Evolutionary conservation across 2,113 vertebrate genomes (phyloP).

Genomic region (Nannospalax galili): DNA sequence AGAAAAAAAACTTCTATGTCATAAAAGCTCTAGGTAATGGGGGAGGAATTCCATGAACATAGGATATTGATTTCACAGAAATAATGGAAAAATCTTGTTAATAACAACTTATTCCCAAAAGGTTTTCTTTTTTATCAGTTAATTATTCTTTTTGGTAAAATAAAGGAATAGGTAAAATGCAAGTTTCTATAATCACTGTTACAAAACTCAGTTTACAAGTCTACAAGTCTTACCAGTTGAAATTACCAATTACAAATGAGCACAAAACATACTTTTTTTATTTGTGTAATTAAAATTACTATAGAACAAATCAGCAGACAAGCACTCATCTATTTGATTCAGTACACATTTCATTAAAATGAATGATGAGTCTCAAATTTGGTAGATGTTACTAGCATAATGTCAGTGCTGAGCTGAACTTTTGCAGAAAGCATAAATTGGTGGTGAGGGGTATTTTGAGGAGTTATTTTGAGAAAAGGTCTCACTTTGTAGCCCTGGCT

Average conservation of each 20-base stretch:
- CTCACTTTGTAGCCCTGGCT: not conserved
- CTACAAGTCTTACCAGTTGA: not conserved
- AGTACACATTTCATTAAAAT: conserved; percentile 11
- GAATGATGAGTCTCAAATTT: not conserved
- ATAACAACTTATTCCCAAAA: not conserved
- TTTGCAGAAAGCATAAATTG: not conserved
- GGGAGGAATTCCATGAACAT: not conserved
- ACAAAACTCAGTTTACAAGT: conserved; percentile 25
- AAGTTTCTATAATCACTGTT: conserved; percentile 20
- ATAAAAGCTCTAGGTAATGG: not conserved
- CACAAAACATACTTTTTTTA: conserved; percentile 23
- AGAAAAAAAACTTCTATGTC: not conserved
- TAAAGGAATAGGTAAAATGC: not conserved
- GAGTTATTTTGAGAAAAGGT: not conserved
- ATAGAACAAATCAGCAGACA: conserved; percentile 1
- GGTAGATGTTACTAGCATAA: not conserved
- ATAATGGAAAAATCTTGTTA: not conserved
- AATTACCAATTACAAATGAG: conserved; percentile 11
- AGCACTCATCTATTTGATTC: conserved; percentile 6
- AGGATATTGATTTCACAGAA: conserved; percentile 8
- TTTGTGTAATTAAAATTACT: conserved; percentile 8
- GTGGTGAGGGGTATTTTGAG: not conserved
- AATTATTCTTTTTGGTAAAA: conserved; percentile 34
- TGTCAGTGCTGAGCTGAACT: not conserved
- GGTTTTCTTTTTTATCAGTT: not conserved